Percentiles rank a stretch among this genome's conserved stretches.
Evolutionary conservation across 2,797 vertebrate genomes (phyloP).

Genomic region (Oreochromis mossambicus): DNA sequence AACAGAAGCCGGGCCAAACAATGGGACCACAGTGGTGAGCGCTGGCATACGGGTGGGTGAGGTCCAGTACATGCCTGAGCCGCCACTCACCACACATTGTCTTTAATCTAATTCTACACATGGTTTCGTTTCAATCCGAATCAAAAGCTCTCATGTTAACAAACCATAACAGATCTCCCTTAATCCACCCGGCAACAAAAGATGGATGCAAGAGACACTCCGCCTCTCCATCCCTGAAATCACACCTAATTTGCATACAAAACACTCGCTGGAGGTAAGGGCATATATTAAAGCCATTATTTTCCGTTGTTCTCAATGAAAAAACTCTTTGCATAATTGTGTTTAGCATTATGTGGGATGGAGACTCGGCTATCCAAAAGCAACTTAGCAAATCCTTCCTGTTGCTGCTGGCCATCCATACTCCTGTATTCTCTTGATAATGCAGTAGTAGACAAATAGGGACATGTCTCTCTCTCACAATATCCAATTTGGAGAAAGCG

Average conservation of each 20-base stretch:
- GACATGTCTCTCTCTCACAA: conserved; percentile 38
- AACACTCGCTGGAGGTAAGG: conserved; percentile 79
- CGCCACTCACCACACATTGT: conserved; percentile 72
- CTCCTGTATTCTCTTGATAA: conserved; percentile 74
- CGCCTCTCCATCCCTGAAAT: conserved; percentile 76
- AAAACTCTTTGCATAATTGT: conserved; percentile 79
- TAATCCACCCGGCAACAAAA: conserved; percentile 80
- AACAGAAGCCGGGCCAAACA: conserved; percentile 62
- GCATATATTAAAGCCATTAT: conserved; percentile 81
- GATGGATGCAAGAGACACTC: conserved; percentile 74
- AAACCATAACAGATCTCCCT: conserved; percentile 80
- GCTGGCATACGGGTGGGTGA: conserved; percentile 46
- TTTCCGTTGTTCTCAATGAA: conserved; percentile 66
- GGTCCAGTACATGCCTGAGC: conserved; percentile 71
- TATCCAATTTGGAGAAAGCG: conserved; percentile 22
- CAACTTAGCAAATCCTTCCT: conserved; percentile 73
- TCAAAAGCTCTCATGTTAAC: conserved; percentile 82
- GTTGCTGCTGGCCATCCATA: conserved; percentile 71
- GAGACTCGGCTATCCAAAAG: conserved; percentile 65
- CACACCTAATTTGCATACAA: conserved; percentile 80
- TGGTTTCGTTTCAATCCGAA: conserved; percentile 79
- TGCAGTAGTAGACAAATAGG: conserved; percentile 58
- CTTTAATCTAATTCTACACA: conserved; percentile 83
- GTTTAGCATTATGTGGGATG: conserved; percentile 62
- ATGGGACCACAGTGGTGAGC: conserved; percentile 60